Base-by-base conservation (phyloP, 2,113 vertebrate genomes). In the Psilopsiagon aurifrons region DNA sequence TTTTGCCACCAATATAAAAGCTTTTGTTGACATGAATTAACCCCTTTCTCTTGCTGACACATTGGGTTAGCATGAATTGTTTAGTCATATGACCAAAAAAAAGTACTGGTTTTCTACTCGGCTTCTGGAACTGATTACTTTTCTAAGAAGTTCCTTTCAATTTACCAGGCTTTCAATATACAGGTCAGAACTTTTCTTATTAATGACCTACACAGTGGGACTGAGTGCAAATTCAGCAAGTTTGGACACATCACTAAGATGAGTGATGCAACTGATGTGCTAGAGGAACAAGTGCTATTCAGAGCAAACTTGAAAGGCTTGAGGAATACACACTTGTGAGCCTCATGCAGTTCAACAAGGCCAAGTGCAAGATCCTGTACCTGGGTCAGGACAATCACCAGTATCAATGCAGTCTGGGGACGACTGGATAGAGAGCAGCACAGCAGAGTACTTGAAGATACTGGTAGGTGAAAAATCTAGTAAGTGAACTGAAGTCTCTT, bases 201-300 rank as follows among this genome's bases (percentile, higher is more conserved):
- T 88, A 74, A 44, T 60, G 20, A 17, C 33, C 6, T 8, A 54
- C 52, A 35, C 24, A 73, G 11, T 19, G 24, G 11, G 24, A 69
- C 49, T 33, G 69, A 46, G 54, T 69, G 17, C 31, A 82, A 69
- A 44, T 28, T 54, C 43, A 60, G 20, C 13, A 74, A 66, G 5
- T 46, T 60, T 75, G 49, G 33, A 67, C 31, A 24, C 29, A 18
- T 35, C 16, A 55, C 44, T 44, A 54, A n/a, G 4, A 0, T 81
- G n/a, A 54, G 14, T 37, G 43, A 29, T 0, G 1, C 4, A 59
- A 13, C 5, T 46, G 29, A 33, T 28, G 14, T 2, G 2, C 15
- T 68, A 28, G 47, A 73, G 8, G 9, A 5, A 10, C 46, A 17
- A 18, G 31, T 35, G 22, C 7, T 39, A 33, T 19, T 33, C 24